Conservation (phyloP, 2,113 vertebrate species). For the Trogon melanurus region DNA sequence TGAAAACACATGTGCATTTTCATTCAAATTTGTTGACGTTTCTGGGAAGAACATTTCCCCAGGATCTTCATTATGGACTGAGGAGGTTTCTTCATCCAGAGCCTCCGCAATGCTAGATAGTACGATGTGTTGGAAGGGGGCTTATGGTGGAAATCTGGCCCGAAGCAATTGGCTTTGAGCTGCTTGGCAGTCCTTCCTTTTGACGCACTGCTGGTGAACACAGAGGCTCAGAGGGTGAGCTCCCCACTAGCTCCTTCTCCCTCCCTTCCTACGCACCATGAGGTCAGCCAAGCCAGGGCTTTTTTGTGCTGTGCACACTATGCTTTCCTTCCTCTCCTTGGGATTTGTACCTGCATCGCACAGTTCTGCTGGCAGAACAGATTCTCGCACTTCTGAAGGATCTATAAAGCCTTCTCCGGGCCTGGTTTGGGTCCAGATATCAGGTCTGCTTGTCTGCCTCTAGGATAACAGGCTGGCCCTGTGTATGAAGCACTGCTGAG, state of each 20-base stretch:
- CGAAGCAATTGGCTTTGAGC: neutral
- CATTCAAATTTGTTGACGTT: neutral
- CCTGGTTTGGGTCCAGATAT: neutral
- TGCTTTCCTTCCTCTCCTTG: constrained; percentile 14
- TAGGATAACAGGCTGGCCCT: neutral
- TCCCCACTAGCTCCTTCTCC: neutral
- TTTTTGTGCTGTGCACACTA: neutral
- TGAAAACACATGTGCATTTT: constrained; percentile 10
- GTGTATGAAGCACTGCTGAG: constrained; percentile 5
- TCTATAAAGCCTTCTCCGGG: constrained; percentile 7
- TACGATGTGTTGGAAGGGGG: neutral
- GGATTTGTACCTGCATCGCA: constrained; percentile 17
- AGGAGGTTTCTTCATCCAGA: neutral
- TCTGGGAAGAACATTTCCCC: constrained; percentile 16
- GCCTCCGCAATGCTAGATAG: neutral
- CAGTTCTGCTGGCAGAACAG: constrained; percentile 24
- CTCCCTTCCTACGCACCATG: neutral
- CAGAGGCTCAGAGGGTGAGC: neutral
- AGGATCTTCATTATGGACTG: neutral
- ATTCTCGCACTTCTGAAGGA: constrained; percentile 20
- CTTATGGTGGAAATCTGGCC: neutral
- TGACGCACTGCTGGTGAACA: neutral
- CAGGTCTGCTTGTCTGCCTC: neutral
- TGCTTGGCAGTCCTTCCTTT: constrained; percentile 6
- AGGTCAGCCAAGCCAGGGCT: neutral